Evolutionary conservation across 2,888 invertebrate species (phyloP), one percentile per base, ranked within the genome.

Genomic region (Rosalia funebris): DNA sequence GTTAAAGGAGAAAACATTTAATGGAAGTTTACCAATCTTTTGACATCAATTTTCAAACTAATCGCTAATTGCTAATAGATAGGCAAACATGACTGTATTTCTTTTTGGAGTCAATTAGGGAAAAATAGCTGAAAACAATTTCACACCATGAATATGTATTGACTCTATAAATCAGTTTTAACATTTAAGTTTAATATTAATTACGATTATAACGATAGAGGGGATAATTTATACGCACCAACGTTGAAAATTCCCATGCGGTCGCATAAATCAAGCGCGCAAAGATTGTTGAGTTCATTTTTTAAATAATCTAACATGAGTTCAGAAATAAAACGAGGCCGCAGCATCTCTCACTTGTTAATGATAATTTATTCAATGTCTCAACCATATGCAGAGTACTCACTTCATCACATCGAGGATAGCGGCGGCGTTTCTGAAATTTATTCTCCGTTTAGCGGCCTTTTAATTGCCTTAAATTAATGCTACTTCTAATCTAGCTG

Each of bases 291-390:
- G 63, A 61, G 59, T 61, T 63, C 65, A 63, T 66, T 62, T 64
- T 65, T 67, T 61, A 65, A 67, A 65, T 62, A 62, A 67, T 67
- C 61, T 65, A 61, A 65, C 64, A 67, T 56, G 62, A 60, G 62
- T 57, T 57, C 58, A 53, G 59, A 58, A 60, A 66, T 63, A 64
- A 65, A 63, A 47, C 59, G 62, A 65, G 47, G 50, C 61, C 58
- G 65, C 55, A 41, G 36, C 34, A 50, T 50, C 39, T 50, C 37
- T 50, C 50, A 50, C 50, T 50, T 48, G 39, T 50, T 50, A 50
- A 50, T 50, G 50, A 50, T 50, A 50, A 50, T 50, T 50, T 50
- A 50, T 50, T 50, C 50, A 39, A 25, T 39, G 50, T 50, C 39
- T 25, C 7, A 25, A 20, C 39, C 31, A 37, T 50, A 50, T 50